These are phyloP conservation scores for Arenicola marina DNA, from an alignment of 2,888 invertebrate genomes.

Conservation along the genomic window DNA sequence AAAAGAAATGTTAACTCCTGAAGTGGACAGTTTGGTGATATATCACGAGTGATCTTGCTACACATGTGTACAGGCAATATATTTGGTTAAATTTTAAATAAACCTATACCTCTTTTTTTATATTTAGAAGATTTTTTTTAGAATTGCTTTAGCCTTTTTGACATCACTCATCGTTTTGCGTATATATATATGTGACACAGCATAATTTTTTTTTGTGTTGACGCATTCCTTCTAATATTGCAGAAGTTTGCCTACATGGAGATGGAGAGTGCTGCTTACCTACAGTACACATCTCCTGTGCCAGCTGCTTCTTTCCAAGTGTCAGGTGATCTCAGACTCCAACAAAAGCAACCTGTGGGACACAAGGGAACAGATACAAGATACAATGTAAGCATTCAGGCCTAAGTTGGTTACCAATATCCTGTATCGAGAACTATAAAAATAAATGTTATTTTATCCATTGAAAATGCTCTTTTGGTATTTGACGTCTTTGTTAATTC, in stretches of 20 bases:
- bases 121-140: no score
- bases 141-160: no score
- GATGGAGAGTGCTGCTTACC: slow-evolving; percentile 64
- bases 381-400: slow-evolving; percentile 62
- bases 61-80: no score
- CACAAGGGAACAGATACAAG: slow-evolving; percentile 64
- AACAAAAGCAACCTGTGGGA: slow-evolving; percentile 61
- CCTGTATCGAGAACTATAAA: background rate
- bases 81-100: no score
- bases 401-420: background rate
- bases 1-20: background rate
- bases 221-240: slow-evolving; percentile 23
- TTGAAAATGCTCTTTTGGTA: background rate
- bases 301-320: slow-evolving; percentile 60
- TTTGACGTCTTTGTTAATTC: no score
- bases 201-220: no score
- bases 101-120: no score
- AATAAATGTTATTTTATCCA: background rate
- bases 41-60: no score
- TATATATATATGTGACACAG: no score
- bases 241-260: slow-evolving; percentile 61
- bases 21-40: background rate
- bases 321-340: slow-evolving; percentile 62
- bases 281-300: slow-evolving; percentile 56
- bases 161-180: no score